Conservation (phyloP, 2,888 invertebrate species). For the Pocota personata region DNA sequence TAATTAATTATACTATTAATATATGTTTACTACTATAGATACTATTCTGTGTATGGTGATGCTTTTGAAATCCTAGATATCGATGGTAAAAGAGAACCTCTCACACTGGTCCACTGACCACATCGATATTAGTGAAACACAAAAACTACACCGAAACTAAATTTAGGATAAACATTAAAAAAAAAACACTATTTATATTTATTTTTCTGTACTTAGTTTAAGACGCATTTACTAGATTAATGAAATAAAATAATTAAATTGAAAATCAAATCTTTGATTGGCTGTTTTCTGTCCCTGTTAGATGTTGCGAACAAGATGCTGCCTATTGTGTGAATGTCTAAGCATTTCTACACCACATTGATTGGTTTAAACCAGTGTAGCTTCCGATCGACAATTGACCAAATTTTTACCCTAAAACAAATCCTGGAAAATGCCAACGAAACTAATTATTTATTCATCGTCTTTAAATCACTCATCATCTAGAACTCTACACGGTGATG, state of each 20-base stretch:
- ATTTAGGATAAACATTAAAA: slow-evolving; percentile 33
- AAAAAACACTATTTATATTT: slow-evolving; percentile 74
- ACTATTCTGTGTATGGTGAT: slow-evolving; percentile 41
- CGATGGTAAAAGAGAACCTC: neutral
- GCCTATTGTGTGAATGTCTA: too few relatives aligned
- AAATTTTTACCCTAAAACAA: too few relatives aligned
- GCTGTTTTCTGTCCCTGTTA: neutral
- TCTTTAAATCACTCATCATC: too few relatives aligned
- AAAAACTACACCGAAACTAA: slow-evolving; percentile 39
- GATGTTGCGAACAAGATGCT: too few relatives aligned
- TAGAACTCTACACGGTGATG: too few relatives aligned
- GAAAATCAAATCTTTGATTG: slow-evolving; percentile 7
- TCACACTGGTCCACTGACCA: neutral
- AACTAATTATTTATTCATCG: too few relatives aligned
- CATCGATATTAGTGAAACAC: slow-evolving; percentile 10
- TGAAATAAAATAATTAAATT: slow-evolving; percentile 76
- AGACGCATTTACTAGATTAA: slow-evolving; percentile 82
- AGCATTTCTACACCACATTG: too few relatives aligned
- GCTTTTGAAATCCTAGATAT: slow-evolving; percentile 26
- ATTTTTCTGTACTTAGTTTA: slow-evolving; percentile 79
- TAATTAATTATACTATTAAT: slow-evolving; percentile 45
- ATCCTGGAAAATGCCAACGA: too few relatives aligned
- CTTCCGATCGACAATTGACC: too few relatives aligned
- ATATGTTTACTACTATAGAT: slow-evolving; percentile 37
- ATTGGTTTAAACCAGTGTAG: too few relatives aligned